Evolutionary conservation across 1,140 invertebrate species (phyloP).

Genomic region (Microplitis demolitor): DNA sequence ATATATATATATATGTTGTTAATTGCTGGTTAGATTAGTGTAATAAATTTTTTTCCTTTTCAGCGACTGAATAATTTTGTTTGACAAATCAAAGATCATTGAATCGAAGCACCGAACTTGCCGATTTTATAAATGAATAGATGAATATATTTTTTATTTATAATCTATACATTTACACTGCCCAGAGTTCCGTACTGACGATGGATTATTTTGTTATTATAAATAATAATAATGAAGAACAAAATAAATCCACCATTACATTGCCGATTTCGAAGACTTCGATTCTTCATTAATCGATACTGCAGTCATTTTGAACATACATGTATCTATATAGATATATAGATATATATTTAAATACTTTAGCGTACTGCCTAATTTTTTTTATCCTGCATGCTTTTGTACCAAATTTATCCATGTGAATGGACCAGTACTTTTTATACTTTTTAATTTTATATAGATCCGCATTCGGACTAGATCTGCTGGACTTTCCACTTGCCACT

Average conservation of each 20-base stretch:
- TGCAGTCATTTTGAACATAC: neutral
- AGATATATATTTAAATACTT: neutral
- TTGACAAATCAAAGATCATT: too few relatives aligned
- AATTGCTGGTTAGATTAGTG: too few relatives aligned
- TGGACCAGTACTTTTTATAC: neutral
- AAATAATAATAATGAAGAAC: too few relatives aligned
- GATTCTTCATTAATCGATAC: neutral
- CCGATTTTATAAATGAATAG: neutral
- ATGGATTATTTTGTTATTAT: too few relatives aligned
- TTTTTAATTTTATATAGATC: neutral
- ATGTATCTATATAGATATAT: neutral
- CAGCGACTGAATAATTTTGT: too few relatives aligned
- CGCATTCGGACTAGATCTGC: slow-evolving; percentile 22
- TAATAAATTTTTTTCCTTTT: too few relatives aligned
- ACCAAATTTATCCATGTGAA: neutral
- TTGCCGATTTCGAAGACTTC: neutral
- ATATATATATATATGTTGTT: too few relatives aligned
- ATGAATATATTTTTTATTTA: slow-evolving; percentile 1
- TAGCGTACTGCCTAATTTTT: neutral
- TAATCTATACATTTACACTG: neutral
- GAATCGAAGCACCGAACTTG: neutral
- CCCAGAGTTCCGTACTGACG: slow-evolving; percentile 7
- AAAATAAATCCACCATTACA: neutral
- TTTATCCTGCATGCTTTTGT: neutral
- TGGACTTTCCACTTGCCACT: slow-evolving; percentile 55